Conservation (phyloP, 2,797 vertebrate species). For the Mormyrops attenuatus region DNA sequence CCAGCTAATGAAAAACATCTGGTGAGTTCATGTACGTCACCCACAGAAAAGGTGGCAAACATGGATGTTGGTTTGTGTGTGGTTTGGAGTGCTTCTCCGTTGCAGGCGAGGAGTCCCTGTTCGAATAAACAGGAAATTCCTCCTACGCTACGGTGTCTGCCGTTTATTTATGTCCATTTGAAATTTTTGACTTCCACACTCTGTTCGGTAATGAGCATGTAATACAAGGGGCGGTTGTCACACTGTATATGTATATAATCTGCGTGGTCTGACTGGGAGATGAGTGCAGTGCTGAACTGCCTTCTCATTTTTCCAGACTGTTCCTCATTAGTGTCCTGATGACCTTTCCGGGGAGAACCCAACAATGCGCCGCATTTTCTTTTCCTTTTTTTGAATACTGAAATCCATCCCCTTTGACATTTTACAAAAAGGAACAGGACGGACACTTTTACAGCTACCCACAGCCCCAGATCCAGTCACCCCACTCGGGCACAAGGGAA, state of each 20-base stretch:
- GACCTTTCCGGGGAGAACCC: conserved; percentile 58
- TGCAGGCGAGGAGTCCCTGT: neutral
- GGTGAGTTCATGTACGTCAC: neutral
- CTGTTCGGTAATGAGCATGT: neutral
- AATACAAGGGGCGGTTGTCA: conserved; percentile 34
- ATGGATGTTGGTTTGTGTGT: neutral
- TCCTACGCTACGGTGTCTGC: neutral
- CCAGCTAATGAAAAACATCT: neutral
- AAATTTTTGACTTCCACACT: neutral
- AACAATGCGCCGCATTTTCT: conserved; percentile 40
- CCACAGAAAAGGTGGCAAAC: neutral
- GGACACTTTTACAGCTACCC: conserved; percentile 14
- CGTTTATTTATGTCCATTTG: neutral
- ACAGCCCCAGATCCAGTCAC: neutral
- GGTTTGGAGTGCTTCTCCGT: neutral
- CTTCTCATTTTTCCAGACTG: conserved; percentile 59
- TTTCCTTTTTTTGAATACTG: conserved; percentile 46
- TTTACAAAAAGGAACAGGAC: conserved; percentile 29
- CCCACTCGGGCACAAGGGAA: neutral
- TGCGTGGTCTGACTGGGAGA: conserved; percentile 41
- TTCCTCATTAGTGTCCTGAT: conserved; percentile 56
- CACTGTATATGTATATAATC: conserved; percentile 38
- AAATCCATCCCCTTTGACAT: conserved; percentile 49
- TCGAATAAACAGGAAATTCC: neutral
- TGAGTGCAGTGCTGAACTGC: conserved; percentile 40